Base-by-base conservation (phyloP, 2,888 invertebrate species). In the Ectemnius continuus region DNA sequence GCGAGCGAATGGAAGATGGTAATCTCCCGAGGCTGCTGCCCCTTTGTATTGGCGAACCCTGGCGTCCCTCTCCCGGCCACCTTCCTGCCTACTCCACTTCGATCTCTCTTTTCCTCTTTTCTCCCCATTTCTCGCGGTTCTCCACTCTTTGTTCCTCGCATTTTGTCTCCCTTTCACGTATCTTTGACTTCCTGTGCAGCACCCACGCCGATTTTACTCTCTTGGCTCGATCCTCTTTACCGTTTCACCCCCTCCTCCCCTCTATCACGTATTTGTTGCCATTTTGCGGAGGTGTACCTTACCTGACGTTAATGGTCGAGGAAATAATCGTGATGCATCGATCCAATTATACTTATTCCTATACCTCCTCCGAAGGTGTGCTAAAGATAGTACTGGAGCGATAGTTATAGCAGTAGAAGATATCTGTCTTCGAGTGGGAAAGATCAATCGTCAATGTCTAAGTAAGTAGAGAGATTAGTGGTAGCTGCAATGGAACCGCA, bases 1-100 rank as follows among this genome's bases (percentile, higher is more conserved):
- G 85, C 88, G 84, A 88, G 88, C 90, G 89, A 90, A 90, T 88
- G 87, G 86, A 88, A 89, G 90, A 90, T 90, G 82, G 88, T 88
- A 89, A 90, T 90, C 88, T 85, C 83, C 64, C 71, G 74, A 36
- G 36, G 36, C 36, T 36, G 83, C 77, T 86, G 85, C 85, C 85
- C 84, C 83, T 85, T 81, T 85, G 84, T 85, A 85, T 84, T 82
- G 82, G 83, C 84, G 79, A 84, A 84, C 82, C 80, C 79, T 79
- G 76, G 75, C 81, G 75, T 78, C 78, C 79, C 86, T 62, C 73
- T 36, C 36, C 36, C 36, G 36, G 36, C 77, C 78, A 62, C 70
- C 67, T 52, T 67, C 48, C 73, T 69, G 70, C 57, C 57, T 59
- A 63, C 67, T 57, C 64, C 74, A 52, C 67, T 61, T 48, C 65